phyloP scores from a whole-genome alignment of 2,888 invertebrate species.

The Drosophila parthenogenetica region DNA sequence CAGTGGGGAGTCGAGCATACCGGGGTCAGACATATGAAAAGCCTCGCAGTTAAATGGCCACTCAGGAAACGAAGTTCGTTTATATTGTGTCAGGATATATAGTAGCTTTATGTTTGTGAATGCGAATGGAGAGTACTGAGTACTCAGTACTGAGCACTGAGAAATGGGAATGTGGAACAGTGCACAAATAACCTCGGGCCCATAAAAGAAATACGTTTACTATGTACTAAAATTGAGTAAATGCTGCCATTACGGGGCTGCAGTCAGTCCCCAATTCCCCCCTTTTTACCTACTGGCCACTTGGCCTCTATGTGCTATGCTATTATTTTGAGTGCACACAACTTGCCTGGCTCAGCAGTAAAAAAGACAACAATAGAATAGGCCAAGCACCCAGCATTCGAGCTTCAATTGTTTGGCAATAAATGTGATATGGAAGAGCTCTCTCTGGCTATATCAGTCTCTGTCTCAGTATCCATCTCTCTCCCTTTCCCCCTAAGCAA shows the following conservation, averaged over 20 bases:
- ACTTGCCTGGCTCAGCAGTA: conserved; percentile 64
- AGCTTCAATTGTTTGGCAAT: conserved; percentile 58
- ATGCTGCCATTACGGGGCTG: conserved; percentile 75
- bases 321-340: conserved; percentile 74
- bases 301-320: conserved; percentile 61
- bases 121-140: conserved; percentile 29
- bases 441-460: no score
- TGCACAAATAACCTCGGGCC: conserved; percentile 72
- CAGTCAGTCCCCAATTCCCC: conserved; percentile 50
- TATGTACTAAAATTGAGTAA: conserved; percentile 79
- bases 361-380: conserved; percentile 57
- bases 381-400: conserved; percentile 34
- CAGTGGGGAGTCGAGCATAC: neutral
- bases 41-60: conserved; percentile 79
- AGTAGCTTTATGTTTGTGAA: conserved; percentile 68
- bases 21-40: conserved; percentile 55
- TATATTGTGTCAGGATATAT: conserved; percentile 78
- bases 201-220: conserved; percentile 80
- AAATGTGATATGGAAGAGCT: conserved; percentile 35
- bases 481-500: neutral
- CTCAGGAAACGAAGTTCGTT: conserved; percentile 80
- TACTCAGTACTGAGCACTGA: neutral
- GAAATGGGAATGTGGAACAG: conserved; percentile 48
- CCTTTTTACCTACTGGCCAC: conserved; percentile 4
- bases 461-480: no score